A percentile compares a stretch with the other conserved stretches of the same genome.
These are phyloP conservation scores for Chloropsis hardwickii DNA, from an alignment of 2,113 vertebrate genomes.

Conservation along the genomic window DNA sequence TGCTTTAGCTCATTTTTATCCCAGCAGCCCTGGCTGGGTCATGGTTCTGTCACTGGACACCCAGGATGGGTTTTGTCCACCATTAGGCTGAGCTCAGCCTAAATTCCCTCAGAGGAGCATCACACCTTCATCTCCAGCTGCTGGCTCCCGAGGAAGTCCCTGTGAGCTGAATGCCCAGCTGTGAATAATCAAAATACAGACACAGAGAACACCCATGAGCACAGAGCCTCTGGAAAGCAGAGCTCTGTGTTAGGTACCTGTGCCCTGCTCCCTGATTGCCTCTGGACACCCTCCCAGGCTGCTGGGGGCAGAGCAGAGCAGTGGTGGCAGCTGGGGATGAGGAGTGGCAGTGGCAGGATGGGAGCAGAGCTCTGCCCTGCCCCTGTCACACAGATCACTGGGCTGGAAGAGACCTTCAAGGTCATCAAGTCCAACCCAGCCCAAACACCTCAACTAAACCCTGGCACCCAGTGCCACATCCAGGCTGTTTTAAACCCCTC, in stretches of 20 bases:
- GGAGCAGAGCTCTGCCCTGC: background rate
- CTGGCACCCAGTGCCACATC: background rate
- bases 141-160: background rate
- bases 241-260: rapidly evolving
- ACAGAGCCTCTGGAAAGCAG: background rate
- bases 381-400: background rate
- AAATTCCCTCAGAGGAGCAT: background rate
- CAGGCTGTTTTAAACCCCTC: background rate
- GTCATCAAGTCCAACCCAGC: background rate
- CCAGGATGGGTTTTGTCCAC: background rate
- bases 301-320: background rate
- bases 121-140: rapidly evolving
- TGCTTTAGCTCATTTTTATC: background rate
- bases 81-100: background rate
- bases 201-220: background rate
- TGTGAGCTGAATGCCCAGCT: background rate
- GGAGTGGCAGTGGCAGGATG: background rate
- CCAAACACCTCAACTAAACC: background rate
- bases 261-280: background rate
- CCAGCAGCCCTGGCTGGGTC: background rate
- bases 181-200: background rate
- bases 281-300: background rate
- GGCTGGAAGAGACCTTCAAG: background rate
- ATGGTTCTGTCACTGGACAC: background rate
- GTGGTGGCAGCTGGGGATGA: background rate